phyloP scores from a whole-genome alignment of 2,888 invertebrate genomes.

The Cryptocheilus praepositus region DNA sequence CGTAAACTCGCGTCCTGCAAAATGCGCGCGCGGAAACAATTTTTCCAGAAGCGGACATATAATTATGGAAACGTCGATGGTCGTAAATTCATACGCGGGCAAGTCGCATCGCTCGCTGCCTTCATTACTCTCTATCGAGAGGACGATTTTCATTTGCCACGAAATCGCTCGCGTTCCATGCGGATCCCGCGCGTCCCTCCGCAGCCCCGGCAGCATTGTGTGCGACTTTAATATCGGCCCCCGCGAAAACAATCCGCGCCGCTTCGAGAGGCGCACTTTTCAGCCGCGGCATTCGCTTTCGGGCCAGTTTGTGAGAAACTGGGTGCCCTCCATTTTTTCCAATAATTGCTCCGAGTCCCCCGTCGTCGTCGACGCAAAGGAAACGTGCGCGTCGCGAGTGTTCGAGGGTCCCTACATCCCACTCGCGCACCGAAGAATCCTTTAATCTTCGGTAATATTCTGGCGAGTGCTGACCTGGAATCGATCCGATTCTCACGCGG shows the following conservation, averaged over 20 bases:
- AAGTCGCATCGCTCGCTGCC: no score
- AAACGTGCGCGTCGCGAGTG: neutral
- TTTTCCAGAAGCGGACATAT: no score
- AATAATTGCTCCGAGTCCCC: conserved; percentile 37
- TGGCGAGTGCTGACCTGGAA: neutral
- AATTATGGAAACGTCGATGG: no score
- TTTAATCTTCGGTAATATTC: conserved; percentile 6
- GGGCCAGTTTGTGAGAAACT: conserved; percentile 10
- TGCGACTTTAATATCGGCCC: neutral
- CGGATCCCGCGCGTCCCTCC: no score
- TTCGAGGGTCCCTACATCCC: neutral
- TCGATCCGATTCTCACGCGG: no score
- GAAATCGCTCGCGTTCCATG: no score
- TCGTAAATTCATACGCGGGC: no score
- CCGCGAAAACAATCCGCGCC: neutral
- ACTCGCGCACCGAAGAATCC: neutral
- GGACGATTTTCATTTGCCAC: no score
- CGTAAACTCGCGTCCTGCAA: no score
- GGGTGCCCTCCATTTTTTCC: conserved; percentile 34
- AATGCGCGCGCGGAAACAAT: no score
- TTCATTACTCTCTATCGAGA: no score
- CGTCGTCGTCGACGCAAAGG: neutral
- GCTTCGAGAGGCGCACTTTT: neutral
- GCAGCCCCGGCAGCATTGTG: neutral
- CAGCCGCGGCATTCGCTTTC: conserved; percentile 11